Base-by-base conservation (phyloP, 2,113 vertebrate genomes). In the Trichomycterus rosablanca region DNA sequence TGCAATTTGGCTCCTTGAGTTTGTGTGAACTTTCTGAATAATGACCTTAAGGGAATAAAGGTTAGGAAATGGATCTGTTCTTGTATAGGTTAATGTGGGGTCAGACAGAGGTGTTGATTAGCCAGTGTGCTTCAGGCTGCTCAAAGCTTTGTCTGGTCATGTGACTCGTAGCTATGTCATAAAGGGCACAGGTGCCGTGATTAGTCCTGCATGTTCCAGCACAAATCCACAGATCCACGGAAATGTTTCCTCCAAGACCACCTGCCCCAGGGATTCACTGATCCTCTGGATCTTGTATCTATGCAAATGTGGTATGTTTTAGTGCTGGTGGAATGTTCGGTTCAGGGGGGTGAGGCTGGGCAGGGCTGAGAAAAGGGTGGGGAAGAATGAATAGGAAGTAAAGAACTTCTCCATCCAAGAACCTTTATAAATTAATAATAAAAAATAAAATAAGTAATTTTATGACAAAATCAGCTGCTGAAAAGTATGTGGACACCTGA, bases 121-220 rank as follows among this genome's bases (percentile, higher is more conserved):
- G 48, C 61, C 42, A 19, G 53, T 42, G 61, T 35, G 51, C 30
- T 34, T 34, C 10, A 9, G 46, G 53, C 30, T 3, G 51, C 28
- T 55, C 18, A 59, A 54, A 60, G 57, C 39, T 14, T 34, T 66
- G 57, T 51, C 35, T 66, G 67, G 73, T 76, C 75, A 79, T 55
- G 66, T 81, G 32, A 78, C 75, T 67, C 66, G 19, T 63, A 59
- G 66, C 70, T 78, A 78, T 83, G 82, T 79, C 83, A 76, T 84
- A 82, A 74, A 19, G 74, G 73, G 80, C 82, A 80, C 82, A 87
- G 80, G 78, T 81, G 80, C 78, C 80, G 67, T 76, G 80, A 83
- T 86, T 84, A 76, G 75, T 82, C 81, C 77, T 80, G 83, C 81
- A 9, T 82, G 81, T 80, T 78, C 67, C 66, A 74, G 77, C 73